phyloP scores from a whole-genome alignment of 2,113 vertebrate species.

The Mus pahari region DNA sequence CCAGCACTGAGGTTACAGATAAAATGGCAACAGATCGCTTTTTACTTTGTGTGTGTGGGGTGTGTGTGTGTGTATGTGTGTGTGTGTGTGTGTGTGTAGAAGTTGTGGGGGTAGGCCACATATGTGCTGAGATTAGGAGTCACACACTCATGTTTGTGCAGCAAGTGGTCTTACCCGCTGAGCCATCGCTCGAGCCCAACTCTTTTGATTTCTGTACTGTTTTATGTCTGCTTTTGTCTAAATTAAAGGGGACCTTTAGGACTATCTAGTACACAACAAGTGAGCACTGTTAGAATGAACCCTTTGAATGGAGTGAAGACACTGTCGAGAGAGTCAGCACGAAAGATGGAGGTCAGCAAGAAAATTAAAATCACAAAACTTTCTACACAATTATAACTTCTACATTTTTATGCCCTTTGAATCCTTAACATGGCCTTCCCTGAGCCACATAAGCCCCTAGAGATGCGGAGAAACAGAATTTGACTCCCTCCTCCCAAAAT shows the following conservation, averaged over 20 bases:
- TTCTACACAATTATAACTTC: neutral
- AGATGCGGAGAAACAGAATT: neutral
- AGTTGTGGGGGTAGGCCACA: neutral
- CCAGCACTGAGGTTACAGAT: no score
- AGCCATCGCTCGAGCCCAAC: no score
- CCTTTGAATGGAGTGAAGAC: neutral
- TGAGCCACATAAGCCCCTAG: neutral
- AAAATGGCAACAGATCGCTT: neutral
- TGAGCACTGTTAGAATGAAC: neutral
- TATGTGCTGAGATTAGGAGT: neutral
- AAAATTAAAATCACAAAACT: neutral
- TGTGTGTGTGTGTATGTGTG: neutral
- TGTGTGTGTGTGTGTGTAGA: rapidly evolving
- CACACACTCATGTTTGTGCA: neutral
- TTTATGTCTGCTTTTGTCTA: conserved; percentile 9
- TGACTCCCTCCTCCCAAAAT: neutral
- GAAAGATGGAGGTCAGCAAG: neutral
- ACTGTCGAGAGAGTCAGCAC: neutral
- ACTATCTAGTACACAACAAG: neutral
- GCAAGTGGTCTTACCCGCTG: neutral
- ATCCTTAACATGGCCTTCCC: neutral
- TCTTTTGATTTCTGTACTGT: neutral
- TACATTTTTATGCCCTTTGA: neutral
- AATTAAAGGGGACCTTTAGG: neutral
- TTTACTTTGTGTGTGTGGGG: neutral